Conservation (phyloP, 2,113 vertebrate genomes). For the Pelusios castaneus region DNA sequence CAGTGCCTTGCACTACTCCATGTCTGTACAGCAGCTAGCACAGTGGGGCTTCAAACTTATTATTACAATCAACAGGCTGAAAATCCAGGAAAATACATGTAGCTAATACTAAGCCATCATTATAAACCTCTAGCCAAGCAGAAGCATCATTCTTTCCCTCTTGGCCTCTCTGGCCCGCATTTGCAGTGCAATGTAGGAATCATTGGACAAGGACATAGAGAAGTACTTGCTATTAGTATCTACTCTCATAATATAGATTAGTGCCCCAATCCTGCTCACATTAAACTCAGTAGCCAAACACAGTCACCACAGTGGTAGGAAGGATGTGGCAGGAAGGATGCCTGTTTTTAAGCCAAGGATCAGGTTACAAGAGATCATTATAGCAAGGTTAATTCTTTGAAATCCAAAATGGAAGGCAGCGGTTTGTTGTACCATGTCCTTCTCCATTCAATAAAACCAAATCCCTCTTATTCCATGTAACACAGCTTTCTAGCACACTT, state of each 20-base stretch:
- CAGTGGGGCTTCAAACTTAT: too few relatives aligned
- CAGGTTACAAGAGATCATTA: not conserved
- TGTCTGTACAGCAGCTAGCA: too few relatives aligned
- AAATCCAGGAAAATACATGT: too few relatives aligned
- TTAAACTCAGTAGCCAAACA: not conserved
- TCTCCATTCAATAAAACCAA: constrained; percentile 40
- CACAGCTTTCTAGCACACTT: not conserved
- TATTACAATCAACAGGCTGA: too few relatives aligned
- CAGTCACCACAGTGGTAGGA: not conserved
- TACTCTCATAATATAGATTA: not conserved
- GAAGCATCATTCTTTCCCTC: too few relatives aligned
- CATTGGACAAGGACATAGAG: accelerated
- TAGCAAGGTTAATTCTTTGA: not conserved
- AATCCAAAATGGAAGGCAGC: not conserved
- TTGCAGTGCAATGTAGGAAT: accelerated
- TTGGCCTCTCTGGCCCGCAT: not conserved
- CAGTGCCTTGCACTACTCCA: too few relatives aligned
- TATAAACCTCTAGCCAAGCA: not conserved
- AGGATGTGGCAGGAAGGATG: not conserved
- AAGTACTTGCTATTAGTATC: not conserved
- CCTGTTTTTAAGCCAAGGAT: not conserved
- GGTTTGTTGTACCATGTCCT: constrained; percentile 3
- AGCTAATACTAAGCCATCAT: too few relatives aligned
- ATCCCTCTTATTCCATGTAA: not conserved
- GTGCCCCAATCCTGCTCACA: accelerated